These are phyloP conservation scores for Varecia variegata DNA, from an alignment of 2,797 vertebrate genomes.

Conservation along the genomic window DNA sequence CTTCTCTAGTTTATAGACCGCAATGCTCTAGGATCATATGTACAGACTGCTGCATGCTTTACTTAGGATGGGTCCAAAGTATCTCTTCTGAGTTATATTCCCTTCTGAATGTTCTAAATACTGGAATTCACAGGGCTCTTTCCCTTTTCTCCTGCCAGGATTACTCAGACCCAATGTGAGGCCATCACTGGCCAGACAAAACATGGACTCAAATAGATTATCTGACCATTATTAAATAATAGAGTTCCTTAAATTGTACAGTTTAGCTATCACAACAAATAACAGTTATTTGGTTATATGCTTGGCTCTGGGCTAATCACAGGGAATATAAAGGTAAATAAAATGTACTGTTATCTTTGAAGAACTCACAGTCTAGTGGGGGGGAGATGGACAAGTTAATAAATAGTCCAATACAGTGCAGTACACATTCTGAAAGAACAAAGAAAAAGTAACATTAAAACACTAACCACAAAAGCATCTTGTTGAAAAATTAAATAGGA, in stretches of 20 bases:
- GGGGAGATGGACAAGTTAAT: background rate
- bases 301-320: background rate
- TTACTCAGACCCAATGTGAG: conserved; percentile 29
- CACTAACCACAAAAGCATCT: background rate
- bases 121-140: background rate
- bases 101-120: background rate
- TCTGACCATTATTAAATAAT: conserved; percentile 8
- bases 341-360: background rate
- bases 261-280: conserved; percentile 25
- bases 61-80: background rate
- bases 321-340: background rate
- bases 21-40: background rate
- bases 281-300: background rate
- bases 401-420: background rate
- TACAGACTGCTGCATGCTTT: background rate
- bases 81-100: background rate
- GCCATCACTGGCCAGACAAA: background rate
- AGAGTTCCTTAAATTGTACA: conserved; percentile 51
- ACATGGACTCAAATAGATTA: background rate
- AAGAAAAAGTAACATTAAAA: background rate
- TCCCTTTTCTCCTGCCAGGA: conserved; percentile 5
- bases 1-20: background rate
- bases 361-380: background rate
- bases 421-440: background rate
- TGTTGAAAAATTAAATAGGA: background rate